Percentiles rank a stretch among this genome's conserved stretches.
These are phyloP conservation scores for Neogobius melanostomus DNA, from an alignment of 2,113 vertebrate species.

Conservation along the genomic window DNA sequence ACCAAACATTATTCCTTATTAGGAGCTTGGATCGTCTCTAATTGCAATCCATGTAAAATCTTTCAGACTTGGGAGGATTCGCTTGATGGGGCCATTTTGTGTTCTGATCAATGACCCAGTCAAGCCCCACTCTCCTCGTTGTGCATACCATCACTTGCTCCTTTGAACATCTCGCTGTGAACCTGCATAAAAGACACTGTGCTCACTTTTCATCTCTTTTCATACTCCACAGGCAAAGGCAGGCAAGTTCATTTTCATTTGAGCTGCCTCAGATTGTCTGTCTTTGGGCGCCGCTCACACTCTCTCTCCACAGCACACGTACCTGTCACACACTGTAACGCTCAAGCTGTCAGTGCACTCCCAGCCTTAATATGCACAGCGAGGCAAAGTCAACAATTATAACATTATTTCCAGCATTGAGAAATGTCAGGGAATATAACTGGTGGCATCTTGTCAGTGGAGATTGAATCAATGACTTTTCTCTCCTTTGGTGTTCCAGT, in stretches of 20 bases:
- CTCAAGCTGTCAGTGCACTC: constrained; percentile 67
- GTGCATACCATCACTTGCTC: constrained; percentile 58
- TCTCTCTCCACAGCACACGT: constrained; percentile 17
- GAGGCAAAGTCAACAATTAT: constrained; percentile 76
- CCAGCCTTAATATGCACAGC: constrained; percentile 70
- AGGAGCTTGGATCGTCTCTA: constrained; percentile 69
- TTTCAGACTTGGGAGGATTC: constrained; percentile 74
- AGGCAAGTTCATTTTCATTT: constrained; percentile 68
- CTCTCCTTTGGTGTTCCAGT: constrained; percentile 64
- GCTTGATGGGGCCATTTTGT: constrained; percentile 78
- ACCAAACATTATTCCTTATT: constrained; percentile 76
- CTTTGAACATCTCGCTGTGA: constrained; percentile 77
- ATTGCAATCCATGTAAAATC: constrained; percentile 70
- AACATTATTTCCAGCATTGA: constrained; percentile 72
- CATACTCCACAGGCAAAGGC: constrained; percentile 64
- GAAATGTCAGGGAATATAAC: constrained; percentile 71
- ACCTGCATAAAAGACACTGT: constrained; percentile 76
- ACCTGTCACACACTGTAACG: constrained; percentile 67
- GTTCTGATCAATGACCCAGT: constrained; percentile 78
- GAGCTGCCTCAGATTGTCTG: constrained; percentile 69
- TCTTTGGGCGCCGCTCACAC: constrained; percentile 41
- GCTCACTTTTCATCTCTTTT: constrained; percentile 75
- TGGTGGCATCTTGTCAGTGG: constrained; percentile 69
- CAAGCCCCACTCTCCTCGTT: constrained; percentile 55
- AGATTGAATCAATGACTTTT: constrained; percentile 66